Base-by-base conservation (phyloP, 2,113 vertebrate species). In the Chloroceryle aenea region DNA sequence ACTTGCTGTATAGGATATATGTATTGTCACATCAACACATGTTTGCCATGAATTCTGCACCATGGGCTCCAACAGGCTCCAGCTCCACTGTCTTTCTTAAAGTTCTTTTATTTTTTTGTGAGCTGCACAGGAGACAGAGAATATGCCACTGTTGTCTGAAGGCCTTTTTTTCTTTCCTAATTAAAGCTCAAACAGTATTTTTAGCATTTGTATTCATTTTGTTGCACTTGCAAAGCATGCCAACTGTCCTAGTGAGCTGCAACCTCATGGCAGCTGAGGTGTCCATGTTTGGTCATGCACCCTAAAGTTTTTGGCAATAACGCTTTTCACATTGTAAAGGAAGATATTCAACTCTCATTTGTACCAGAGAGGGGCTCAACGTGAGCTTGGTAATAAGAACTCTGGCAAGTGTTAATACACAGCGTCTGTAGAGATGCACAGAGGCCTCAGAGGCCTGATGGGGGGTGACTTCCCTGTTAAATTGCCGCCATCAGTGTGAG, bases 201-300 rank as follows among this genome's bases (percentile, higher is more conserved):
- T 95, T 91, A 93, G 80, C 8, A 0, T 36, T 90, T 55, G 48
- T 2, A 4, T 85, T 91, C 38, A 36, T 61, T 74, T 90, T 74
- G 66, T 91, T 2, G 12, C 62, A 27, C 43, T 91, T 63, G 68
- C 36, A 48, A 75, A 75, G 63, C 34, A 26, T 61, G 95, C 90
- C 92, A 93, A 12, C 56, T 67, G 72, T 38, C 82, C 42, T 72
- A 94, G 78, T 36, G 75, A 74, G 91, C 78, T 45, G 62, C 78
- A 76, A 9, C 68, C 78, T 91, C 50, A 10, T 32, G 79, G 89
- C 89, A 79, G 81, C 78, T 62, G 89, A 66, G 42, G 91, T 85
- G 71, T 40, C 95, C 93, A 88, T 96, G 90, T 96, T 96, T 95
- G 96, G 96, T 92, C 86, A 95, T 69, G 76, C 86, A 92, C 69